Conservation (phyloP, 2,888 invertebrate genomes). For the Brenthis ino region DNA sequence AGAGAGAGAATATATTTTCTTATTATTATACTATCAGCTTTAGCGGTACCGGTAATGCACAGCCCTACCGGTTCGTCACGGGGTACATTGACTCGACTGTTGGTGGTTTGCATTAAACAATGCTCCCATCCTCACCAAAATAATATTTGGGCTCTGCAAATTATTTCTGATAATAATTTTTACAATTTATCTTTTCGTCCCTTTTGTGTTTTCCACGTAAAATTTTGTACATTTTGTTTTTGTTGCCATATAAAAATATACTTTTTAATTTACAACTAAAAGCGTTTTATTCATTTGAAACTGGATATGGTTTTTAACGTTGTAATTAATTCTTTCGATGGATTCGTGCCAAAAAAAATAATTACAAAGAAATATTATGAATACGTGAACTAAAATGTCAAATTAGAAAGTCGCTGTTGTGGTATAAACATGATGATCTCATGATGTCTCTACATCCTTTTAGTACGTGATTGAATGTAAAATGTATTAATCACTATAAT, state of each 20-base stretch:
- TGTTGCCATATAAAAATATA: not conserved
- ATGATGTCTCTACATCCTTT: not conserved
- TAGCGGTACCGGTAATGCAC: not conserved
- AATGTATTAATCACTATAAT: not conserved
- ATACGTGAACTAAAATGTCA: not conserved
- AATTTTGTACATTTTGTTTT: not conserved
- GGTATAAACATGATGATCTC: constrained; percentile 4
- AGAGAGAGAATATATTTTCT: too few relatives aligned
- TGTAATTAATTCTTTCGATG: constrained; percentile 3
- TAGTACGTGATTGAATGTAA: not conserved
- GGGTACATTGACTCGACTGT: constrained; percentile 34
- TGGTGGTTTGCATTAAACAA: constrained; percentile 37
- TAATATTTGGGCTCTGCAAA: constrained; percentile 18
- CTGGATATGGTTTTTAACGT: not conserved
- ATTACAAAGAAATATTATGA: not conserved
- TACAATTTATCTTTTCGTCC: not conserved
- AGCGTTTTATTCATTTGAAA: not conserved
- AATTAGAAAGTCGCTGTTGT: not conserved
- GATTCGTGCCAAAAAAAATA: not conserved
- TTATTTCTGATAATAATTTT: constrained; percentile 11
- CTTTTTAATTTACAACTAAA: not conserved
- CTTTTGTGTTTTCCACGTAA: not conserved
- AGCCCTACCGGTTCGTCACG: constrained; percentile 26
- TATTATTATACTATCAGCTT: not conserved
- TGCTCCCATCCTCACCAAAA: constrained; percentile 28